These are phyloP conservation scores for Scaptomyza flava DNA, from an alignment of 2,888 invertebrate genomes.

Conservation along the genomic window DNA sequence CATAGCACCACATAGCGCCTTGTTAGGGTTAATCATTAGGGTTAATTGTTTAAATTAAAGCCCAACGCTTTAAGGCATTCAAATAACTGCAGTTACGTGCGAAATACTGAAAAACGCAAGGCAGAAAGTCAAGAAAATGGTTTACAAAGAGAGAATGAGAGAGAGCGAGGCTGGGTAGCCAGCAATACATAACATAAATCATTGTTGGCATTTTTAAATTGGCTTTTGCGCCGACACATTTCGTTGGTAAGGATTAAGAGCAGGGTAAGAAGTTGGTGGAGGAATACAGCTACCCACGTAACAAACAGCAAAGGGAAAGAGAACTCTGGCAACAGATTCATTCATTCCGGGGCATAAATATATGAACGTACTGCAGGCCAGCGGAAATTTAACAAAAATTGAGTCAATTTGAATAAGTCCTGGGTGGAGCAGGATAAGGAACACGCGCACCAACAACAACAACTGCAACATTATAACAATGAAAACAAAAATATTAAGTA, in stretches of 20 bases:
- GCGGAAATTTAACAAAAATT: conserved; percentile 79
- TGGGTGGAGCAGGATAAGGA: conserved; percentile 44
- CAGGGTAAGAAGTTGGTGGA: not conserved
- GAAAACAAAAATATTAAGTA: conserved; percentile 40
- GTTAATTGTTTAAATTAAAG: conserved; percentile 80
- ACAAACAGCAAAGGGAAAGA: conserved; percentile 31
- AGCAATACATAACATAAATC: conserved; percentile 71
- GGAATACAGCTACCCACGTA: conserved; percentile 40
- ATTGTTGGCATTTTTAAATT: conserved; percentile 83
- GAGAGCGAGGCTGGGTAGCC: not conserved
- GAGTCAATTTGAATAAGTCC: conserved; percentile 77
- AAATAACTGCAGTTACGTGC: conserved; percentile 48
- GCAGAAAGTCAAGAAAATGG: not conserved
- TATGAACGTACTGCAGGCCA: conserved; percentile 46
- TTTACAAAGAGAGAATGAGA: not conserved
- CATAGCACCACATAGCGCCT: conserved; percentile 33
- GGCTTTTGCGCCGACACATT: conserved; percentile 76
- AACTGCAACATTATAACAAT: conserved; percentile 35
- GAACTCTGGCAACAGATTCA: conserved; percentile 34
- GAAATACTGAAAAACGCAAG: conserved; percentile 12
- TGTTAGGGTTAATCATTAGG: conserved; percentile 71
- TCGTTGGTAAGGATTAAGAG: conserved; percentile 64
- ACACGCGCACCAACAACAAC: conserved; percentile 27
- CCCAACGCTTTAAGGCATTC: conserved; percentile 49
- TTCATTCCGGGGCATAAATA: conserved; percentile 50